Evolutionary conservation across 2,113 vertebrate species (phyloP), one percentile per base, ranked within the genome.

Genomic region (Nycticryphes semicollaris): DNA sequence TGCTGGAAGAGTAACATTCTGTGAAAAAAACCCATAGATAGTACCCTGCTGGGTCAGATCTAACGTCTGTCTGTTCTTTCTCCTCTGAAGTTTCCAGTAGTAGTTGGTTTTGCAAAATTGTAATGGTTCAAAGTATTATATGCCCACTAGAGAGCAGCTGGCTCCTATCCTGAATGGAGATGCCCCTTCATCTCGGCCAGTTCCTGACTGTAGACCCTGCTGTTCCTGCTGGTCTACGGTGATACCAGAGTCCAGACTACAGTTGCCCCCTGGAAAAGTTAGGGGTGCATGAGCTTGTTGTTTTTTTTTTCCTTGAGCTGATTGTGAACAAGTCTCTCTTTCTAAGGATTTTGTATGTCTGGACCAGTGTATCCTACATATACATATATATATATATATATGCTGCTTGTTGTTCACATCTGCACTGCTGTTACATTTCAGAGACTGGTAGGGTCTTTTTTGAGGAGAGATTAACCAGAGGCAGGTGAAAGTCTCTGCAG

Each of bases 361-460:
- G 69, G 73, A 50, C 94, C 64, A 33, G 35, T 14, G 25, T 30
- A 27, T 47, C 31, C 1, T 0, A 7, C 37, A 7, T 15, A 20
- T 47, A 47, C 0, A n/a, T n/a, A n/a, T n/a, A 8, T 41, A 8
- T 17, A 20, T 0, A 7, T 43, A 7, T 9, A 18, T 7, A 2
- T 12, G 63, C 37, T 23, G 48, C 27, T 56, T 68, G 16, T 1
- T 77, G 21, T 45, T 89, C 74, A 25, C 37, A 62, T 54, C 68
- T 2, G 10, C 47, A 6, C 20, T 50, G 9, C 83, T 82, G 68
- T 14, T 78, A 6, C 9, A 18, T 88, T 39, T 94, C 80, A 87
- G 75, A 89, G 80, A 35, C 8, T 74, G 64, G 68, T 37, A 57
- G 56, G 54, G 43, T 17, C 68, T 91, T 87, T 87, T 84, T 37